phyloP scores from a whole-genome alignment of 92 coral and sea anemone species.

The Palythoa grandiflora region DNA sequence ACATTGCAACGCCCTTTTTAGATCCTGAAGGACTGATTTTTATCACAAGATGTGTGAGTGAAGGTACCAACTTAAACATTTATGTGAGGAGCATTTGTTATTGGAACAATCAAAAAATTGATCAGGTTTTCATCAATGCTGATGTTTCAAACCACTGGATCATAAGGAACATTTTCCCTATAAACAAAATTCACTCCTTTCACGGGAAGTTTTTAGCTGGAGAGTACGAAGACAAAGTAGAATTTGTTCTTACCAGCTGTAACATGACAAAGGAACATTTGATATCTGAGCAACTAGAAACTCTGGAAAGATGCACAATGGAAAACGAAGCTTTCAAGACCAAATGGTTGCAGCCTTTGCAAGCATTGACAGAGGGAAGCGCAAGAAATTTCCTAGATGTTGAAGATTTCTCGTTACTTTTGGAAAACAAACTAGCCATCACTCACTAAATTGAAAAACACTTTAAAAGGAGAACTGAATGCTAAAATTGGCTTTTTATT shows the following conservation, averaged over 20 bases:
- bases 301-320: conserved; percentile 3
- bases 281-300: conserved; percentile 47
- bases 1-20: conserved; percentile 44
- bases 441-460: too few species aligned
- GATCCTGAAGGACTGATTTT: conserved; percentile 39
- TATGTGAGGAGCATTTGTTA: conserved; percentile 19
- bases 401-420: background rate
- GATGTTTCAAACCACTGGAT: conserved; percentile 18
- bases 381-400: background rate
- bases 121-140: conserved; percentile 22
- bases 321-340: conserved; percentile 4
- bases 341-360: conserved; percentile 31
- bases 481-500: too few species aligned
- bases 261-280: conserved; percentile 53
- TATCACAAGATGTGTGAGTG: background rate
- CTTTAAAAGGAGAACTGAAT: too few species aligned
- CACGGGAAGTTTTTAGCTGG: conserved; percentile 60
- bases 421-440: too few species aligned
- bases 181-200: conserved; percentile 28
- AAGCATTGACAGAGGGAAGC: background rate
- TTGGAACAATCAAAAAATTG: conserved; percentile 52
- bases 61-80: conserved; percentile 12
- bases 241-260: conserved; percentile 41
- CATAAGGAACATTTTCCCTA: background rate
- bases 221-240: conserved; percentile 39